Conservation (phyloP, 1,140 invertebrate genomes). For the Batillaria attramentaria region DNA sequence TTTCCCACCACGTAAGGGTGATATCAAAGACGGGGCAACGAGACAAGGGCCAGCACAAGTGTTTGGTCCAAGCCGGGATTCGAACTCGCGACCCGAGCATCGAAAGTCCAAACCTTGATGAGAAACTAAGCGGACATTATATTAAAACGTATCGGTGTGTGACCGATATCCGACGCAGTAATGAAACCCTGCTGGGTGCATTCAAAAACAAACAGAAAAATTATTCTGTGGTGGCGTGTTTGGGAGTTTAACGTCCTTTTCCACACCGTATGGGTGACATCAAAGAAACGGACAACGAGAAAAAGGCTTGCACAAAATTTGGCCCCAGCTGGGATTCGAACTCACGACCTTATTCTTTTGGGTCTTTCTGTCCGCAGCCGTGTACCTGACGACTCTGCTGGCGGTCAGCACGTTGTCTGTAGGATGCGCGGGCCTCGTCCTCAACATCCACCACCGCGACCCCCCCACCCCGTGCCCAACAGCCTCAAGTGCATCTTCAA, state of each 20-base stretch:
- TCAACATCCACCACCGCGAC: slow-evolving; percentile 56
- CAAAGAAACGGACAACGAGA: no score
- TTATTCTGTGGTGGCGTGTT: background rate
- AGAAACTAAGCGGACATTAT: no score
- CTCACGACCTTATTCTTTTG: background rate
- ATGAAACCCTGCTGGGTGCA: no score
- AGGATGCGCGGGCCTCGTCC: slow-evolving; percentile 53
- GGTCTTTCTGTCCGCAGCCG: slow-evolving; percentile 41
- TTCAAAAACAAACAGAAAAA: background rate
- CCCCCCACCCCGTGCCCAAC: slow-evolving; percentile 37
- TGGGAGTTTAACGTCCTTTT: background rate
- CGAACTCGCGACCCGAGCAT: no score
- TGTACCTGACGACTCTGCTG: slow-evolving; percentile 55
- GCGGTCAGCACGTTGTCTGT: slow-evolving; percentile 57
- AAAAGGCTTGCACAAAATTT: no score
- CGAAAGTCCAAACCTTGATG: no score
- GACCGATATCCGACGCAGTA: no score
- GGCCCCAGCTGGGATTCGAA: background rate
- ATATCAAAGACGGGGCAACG: no score
- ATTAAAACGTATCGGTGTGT: no score
- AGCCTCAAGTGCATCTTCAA: slow-evolving; percentile 38
- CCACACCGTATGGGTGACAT: background rate
- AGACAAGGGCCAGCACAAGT: no score
- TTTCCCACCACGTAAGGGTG: no score
- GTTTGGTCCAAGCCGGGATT: no score